phyloP scores from a whole-genome alignment of 1,140 invertebrate species.

The Dolichoris vasculosae region DNA sequence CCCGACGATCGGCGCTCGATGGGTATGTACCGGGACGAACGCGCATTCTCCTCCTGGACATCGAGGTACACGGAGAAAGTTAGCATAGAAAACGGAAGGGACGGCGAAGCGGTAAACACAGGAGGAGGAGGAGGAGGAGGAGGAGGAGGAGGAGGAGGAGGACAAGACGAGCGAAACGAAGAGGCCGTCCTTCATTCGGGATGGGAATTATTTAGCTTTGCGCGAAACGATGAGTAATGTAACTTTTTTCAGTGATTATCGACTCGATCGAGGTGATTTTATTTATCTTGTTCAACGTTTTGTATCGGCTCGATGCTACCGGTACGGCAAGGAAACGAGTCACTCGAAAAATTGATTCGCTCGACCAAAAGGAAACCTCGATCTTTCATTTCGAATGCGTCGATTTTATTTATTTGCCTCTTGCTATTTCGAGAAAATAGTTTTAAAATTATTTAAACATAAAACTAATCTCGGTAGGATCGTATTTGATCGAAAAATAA shows the following conservation, averaged over 20 bases:
- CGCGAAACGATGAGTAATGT: constrained; percentile 55
- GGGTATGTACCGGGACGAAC: neutral
- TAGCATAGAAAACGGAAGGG: neutral
- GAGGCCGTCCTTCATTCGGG: constrained; percentile 38
- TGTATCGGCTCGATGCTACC: neutral
- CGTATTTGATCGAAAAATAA: too few relatives aligned
- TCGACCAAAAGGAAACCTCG: neutral
- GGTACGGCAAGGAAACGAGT: neutral
- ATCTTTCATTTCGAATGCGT: neutral
- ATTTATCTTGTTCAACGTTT: neutral
- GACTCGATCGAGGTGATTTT: constrained; percentile 35
- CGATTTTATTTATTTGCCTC: neutral
- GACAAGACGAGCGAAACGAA: neutral
- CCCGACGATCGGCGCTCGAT: neutral
- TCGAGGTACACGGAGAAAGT: neutral
- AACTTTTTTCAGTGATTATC: constrained; percentile 36
- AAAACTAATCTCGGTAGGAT: too few relatives aligned
- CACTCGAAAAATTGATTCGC: neutral
- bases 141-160: too few relatives aligned
- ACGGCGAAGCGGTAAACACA: neutral
- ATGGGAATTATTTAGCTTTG: constrained; percentile 43
- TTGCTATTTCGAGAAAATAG: too few relatives aligned
- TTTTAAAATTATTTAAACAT: too few relatives aligned
- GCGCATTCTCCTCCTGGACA: neutral
- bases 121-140: too few relatives aligned